Percentiles rank a stretch among this genome's conserved stretches.
Evolutionary conservation across 2,113 vertebrate species (phyloP).

Genomic region (Dasyprocta punctata): DNA sequence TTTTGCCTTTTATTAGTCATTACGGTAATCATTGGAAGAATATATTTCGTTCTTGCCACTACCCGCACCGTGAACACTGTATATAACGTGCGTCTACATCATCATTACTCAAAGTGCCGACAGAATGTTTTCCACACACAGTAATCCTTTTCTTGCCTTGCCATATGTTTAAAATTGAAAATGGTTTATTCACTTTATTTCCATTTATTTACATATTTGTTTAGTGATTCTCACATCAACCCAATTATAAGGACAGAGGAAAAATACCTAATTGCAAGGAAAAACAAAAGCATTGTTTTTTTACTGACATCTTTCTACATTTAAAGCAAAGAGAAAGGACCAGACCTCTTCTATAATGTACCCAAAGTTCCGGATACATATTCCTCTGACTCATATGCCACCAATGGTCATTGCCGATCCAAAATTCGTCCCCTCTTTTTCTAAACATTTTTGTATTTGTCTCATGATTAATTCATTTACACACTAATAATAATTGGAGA

Average conservation of each 20-base stretch:
- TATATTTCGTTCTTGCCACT: background rate
- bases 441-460: background rate
- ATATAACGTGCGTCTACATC: background rate
- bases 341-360: background rate
- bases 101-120: background rate
- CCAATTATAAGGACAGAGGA: background rate
- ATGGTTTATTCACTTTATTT: too few relatives aligned
- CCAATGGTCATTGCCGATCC: background rate
- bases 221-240: background rate
- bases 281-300: background rate
- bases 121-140: background rate
- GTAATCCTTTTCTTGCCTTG: background rate
- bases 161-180: background rate
- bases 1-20: too few relatives aligned
- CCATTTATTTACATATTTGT: background rate
- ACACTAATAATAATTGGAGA: background rate
- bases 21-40: background rate
- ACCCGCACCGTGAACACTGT: too few relatives aligned
- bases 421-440: accelerated
- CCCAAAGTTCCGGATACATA: background rate
- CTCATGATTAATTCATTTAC: background rate
- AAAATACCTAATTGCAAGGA: background rate
- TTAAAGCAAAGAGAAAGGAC: background rate
- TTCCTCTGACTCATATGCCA: background rate
- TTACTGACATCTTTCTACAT: background rate